Evolutionary conservation across 2,113 vertebrate species (phyloP).

Genomic region (Psephotus haematonotus): DNA sequence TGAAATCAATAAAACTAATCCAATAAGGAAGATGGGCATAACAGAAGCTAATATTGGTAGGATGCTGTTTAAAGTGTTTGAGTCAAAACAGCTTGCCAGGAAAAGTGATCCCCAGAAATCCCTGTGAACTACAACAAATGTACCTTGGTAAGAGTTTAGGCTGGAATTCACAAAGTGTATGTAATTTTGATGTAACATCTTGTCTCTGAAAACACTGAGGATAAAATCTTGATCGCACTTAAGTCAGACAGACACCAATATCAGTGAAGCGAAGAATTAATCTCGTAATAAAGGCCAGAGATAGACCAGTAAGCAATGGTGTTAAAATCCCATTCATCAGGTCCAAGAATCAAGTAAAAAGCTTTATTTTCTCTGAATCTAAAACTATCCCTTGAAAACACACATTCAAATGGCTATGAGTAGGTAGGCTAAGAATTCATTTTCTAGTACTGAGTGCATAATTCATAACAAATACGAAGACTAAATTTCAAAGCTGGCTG

Average conservation of each 20-base stretch:
- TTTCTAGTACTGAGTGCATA: background rate
- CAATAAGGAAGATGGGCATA: background rate
- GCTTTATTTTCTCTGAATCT: background rate
- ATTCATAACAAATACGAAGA: background rate
- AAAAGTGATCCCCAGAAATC: background rate
- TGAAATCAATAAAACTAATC: slow-evolving; percentile 15
- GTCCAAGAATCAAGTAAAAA: background rate
- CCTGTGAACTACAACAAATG: background rate
- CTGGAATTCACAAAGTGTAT: background rate
- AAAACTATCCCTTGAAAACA: background rate
- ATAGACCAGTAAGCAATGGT: background rate
- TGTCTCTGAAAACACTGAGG: background rate
- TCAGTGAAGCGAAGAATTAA: background rate
- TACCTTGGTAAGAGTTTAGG: background rate
- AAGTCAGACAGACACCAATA: background rate
- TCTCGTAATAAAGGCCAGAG: background rate
- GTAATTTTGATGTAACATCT: background rate
- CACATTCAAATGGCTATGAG: background rate
- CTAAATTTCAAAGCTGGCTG: background rate
- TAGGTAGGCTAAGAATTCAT: background rate
- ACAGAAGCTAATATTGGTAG: background rate
- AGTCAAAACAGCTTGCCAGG: background rate
- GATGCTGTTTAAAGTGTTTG: background rate
- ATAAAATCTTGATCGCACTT: background rate
- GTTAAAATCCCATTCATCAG: background rate